Evolutionary conservation across 2,888 invertebrate genomes (phyloP).

Genomic region (Apoderus coryli): DNA sequence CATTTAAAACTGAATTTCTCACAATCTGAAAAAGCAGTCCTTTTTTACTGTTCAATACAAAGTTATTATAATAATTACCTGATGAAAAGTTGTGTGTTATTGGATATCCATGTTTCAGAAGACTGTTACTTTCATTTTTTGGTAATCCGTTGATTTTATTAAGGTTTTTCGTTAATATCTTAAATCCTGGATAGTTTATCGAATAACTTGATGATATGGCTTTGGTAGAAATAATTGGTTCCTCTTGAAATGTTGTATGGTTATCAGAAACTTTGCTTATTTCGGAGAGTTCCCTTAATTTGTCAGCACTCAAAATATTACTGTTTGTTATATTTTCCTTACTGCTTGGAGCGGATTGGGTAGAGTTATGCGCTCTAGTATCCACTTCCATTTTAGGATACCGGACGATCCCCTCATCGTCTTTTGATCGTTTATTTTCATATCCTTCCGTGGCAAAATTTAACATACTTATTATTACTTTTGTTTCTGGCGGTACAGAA

Average conservation of each 20-base stretch:
- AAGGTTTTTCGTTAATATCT: slow-evolving; percentile 48
- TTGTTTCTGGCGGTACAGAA: slow-evolving; percentile 17
- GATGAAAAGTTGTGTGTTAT: background rate
- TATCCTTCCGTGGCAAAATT: slow-evolving; percentile 26
- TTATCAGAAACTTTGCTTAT: slow-evolving; percentile 42
- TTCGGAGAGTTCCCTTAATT: slow-evolving; percentile 39
- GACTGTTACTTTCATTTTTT: slow-evolving; percentile 1
- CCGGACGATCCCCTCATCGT: slow-evolving; percentile 17
- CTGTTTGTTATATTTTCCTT: slow-evolving; percentile 10
- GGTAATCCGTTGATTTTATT: slow-evolving; percentile 35
- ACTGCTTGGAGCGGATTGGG: slow-evolving; percentile 16
- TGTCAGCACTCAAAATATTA: slow-evolving; percentile 23
- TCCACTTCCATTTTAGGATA: slow-evolving; percentile 23
- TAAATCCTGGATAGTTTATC: slow-evolving; percentile 48
- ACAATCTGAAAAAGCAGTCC: slow-evolving; percentile 15
- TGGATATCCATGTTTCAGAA: too few relatives aligned
- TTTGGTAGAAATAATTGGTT: slow-evolving; percentile 43
- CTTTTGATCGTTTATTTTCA: slow-evolving; percentile 7
- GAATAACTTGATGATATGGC: slow-evolving; percentile 45
- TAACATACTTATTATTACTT: slow-evolving; percentile 25
- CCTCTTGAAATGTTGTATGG: slow-evolving; percentile 32
- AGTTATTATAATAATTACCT: too few relatives aligned
- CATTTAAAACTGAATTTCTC: slow-evolving; percentile 37
- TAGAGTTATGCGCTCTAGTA: slow-evolving; percentile 20
- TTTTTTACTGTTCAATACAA: too few relatives aligned